phyloP scores from a whole-genome alignment of 2,888 invertebrate genomes.

The Anagyrus pseudococci region DNA sequence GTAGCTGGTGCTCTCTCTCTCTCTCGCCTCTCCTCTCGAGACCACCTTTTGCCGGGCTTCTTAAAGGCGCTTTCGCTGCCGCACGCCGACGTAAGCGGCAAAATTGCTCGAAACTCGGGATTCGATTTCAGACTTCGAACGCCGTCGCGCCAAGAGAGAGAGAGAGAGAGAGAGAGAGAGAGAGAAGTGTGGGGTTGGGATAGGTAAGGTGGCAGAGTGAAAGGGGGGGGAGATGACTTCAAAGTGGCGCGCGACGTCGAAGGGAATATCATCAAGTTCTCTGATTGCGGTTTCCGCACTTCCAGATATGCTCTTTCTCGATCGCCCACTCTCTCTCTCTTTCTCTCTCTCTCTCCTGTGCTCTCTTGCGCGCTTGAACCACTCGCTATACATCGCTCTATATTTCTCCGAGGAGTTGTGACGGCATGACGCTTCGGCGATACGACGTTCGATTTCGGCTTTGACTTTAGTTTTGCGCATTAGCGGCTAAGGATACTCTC shows the following conservation, averaged over 20 bases:
- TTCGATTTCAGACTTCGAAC: constrained; percentile 41
- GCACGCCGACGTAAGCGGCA: constrained; percentile 30
- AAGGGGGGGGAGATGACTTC: constrained; percentile 29
- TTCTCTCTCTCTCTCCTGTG: background rate
- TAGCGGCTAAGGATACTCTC: no score
- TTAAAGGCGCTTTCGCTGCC: constrained; percentile 32
- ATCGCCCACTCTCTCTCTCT: background rate
- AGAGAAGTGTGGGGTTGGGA: background rate
- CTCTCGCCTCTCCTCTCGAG: constrained; percentile 25
- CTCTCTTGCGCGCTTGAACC: background rate
- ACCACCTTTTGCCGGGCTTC: constrained; percentile 42
- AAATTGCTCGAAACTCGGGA: constrained; percentile 40
- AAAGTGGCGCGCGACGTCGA: constrained; percentile 27
- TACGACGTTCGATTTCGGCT: constrained; percentile 7
- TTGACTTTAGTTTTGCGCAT: constrained; percentile 7
- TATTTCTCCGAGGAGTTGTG: background rate
- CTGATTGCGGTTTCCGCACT: constrained; percentile 39
- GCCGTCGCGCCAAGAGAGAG: constrained; percentile 8
- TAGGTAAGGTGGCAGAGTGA: background rate
- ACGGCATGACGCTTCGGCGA: background rate
- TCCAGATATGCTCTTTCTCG: constrained; percentile 15
- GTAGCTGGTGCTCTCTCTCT: no score
- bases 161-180: constrained; percentile 7
- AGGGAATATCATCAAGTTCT: constrained; percentile 37
- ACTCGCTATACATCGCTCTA: background rate